Evolutionary conservation across 2,113 vertebrate genomes (phyloP).

Genomic region (Brachypteracias leptosomus): DNA sequence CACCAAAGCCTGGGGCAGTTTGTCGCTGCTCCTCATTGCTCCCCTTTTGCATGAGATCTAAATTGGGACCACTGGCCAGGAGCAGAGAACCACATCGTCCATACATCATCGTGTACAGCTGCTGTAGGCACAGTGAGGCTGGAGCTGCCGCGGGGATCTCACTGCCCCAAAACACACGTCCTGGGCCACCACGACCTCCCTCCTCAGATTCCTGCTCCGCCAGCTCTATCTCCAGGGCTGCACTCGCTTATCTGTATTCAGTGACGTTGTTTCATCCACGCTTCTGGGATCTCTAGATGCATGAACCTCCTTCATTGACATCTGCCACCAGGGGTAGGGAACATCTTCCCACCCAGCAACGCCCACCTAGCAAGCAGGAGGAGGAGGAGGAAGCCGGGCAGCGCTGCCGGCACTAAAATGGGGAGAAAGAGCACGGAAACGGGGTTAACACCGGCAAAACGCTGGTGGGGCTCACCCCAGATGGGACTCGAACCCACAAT

Average conservation of each 20-base stretch:
- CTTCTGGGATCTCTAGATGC: accelerated
- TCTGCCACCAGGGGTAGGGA: accelerated
- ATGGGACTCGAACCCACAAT: slow-evolving; percentile 33
- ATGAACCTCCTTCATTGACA: accelerated
- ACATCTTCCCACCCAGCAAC: accelerated
- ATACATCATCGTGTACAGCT: accelerated
- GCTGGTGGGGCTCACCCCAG: background rate
- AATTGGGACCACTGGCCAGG: accelerated
- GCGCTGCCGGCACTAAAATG: accelerated
- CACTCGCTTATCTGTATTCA: accelerated
- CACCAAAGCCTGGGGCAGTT: background rate
- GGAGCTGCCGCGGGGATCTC: background rate
- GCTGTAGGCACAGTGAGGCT: background rate
- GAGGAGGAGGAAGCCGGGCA: background rate
- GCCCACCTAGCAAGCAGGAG: accelerated
- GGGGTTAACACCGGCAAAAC: background rate
- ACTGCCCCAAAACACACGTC: accelerated
- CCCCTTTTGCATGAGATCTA: background rate
- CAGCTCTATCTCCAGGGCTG: accelerated
- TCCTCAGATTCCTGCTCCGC: accelerated
- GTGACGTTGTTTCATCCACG: accelerated
- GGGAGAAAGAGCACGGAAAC: accelerated
- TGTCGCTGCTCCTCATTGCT: background rate
- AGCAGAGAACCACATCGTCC: background rate
- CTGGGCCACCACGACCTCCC: accelerated